Evolutionary conservation across 2,888 invertebrate genomes (phyloP).

Genomic region (Pollenia griseotomentosa): DNA sequence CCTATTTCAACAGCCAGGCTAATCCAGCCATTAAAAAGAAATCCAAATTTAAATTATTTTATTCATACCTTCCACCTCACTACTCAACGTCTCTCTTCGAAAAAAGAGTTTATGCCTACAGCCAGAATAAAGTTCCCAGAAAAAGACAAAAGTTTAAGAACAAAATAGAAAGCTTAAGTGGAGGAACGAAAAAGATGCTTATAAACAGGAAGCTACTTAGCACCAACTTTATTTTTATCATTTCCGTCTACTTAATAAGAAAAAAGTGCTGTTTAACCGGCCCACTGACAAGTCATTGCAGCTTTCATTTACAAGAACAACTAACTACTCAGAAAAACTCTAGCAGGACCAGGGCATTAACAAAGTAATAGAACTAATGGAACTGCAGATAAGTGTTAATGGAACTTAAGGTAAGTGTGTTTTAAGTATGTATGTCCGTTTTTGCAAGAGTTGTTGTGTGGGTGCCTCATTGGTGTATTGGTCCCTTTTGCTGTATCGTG

Average conservation of each 20-base stretch:
- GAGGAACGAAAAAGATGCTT: slow-evolving; percentile 21
- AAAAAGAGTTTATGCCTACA: slow-evolving; percentile 4
- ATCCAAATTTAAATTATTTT: too few relatives aligned
- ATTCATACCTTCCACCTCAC: background rate
- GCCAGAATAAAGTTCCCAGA: background rate
- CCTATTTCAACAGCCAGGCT: too few relatives aligned
- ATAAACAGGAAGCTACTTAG: slow-evolving; percentile 53
- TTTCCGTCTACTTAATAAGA: slow-evolving; percentile 25
- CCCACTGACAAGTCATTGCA: background rate
- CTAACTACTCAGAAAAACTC: background rate
- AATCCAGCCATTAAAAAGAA: too few relatives aligned
- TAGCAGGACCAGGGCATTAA: background rate
- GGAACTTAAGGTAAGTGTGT: background rate
- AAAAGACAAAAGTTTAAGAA: background rate
- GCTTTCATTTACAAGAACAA: background rate
- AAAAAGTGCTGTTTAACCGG: slow-evolving; percentile 15
- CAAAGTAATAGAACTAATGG: background rate
- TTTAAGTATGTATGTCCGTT: slow-evolving; percentile 1
- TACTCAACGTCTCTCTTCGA: background rate
- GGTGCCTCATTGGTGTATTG: background rate
- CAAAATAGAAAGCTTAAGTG: background rate
- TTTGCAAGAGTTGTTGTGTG: too few relatives aligned
- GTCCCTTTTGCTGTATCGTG: background rate
- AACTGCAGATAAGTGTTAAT: background rate
- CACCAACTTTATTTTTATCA: slow-evolving; percentile 51